phyloP scores from a whole-genome alignment of 2,113 vertebrate genomes.

The Strix uralensis region DNA sequence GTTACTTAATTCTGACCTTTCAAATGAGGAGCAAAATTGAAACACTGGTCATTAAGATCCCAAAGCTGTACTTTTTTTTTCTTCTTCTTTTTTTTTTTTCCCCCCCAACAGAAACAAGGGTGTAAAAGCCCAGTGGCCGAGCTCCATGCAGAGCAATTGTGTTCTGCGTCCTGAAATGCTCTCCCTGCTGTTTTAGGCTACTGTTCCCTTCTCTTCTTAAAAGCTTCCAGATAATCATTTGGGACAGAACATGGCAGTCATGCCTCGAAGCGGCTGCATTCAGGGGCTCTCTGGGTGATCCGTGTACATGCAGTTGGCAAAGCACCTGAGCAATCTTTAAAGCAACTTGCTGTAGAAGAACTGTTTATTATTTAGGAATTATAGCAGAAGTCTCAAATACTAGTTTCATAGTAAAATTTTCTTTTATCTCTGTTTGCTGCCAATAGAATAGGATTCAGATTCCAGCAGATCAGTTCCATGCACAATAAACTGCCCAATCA shows the following conservation, averaged over 20 bases:
- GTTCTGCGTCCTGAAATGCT: not conserved
- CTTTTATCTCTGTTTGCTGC: not conserved
- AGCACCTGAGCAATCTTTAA: not conserved
- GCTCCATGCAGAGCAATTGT: not conserved
- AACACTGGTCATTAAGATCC: not conserved
- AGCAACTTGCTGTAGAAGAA: not conserved
- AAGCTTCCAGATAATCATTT: not conserved
- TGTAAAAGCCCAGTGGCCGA: not conserved
- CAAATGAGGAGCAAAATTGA: conserved; percentile 10
- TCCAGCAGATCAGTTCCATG: not conserved
- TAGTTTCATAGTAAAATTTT: not conserved
- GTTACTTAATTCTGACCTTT: conserved; percentile 55
- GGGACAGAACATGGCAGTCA: not conserved
- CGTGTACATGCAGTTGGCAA: not conserved
- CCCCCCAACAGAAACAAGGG: not conserved
- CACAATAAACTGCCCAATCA: not conserved
- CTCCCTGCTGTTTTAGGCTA: not conserved
- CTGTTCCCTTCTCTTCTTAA: not conserved
- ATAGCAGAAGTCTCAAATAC: not conserved
- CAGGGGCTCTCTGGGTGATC: not conserved
- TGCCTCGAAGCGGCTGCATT: not conserved
- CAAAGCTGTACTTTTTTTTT: not conserved
- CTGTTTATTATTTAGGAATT: not conserved
- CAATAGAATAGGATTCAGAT: not conserved
- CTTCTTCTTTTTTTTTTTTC: fast-evolving